Evolutionary conservation across 2,888 invertebrate species (phyloP), one percentile per base, ranked within the genome.

Genomic region (Melinaea marsaeus): DNA sequence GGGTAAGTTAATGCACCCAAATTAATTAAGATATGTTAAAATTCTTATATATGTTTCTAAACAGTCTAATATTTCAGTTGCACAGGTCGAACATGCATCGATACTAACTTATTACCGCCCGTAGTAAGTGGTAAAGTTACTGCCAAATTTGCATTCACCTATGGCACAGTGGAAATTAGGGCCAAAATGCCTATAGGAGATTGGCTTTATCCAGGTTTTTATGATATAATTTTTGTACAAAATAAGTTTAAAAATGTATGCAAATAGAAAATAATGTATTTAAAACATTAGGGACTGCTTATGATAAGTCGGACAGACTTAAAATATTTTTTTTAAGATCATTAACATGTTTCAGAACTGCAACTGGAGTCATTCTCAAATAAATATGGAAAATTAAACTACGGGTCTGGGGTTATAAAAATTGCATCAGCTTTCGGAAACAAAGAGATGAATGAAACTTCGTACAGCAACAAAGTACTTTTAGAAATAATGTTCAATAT

Each of bases 171-270:
- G 13, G 92, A 94, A 72, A 86, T 95, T 7, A 89, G 92, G 13
- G 95, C 95, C 0, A 94, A 94, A 77, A 75, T 96, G 42, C 95
- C 95, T 0, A 88, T 89, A 67, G 95, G 95, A 0, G 94, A 95
- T 77, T 96, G 95, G 86, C 69, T 95, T 0, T 92, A 90, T 69
- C 83, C 95, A 74, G 85, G 85, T 83, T 57, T 51, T 59, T 42
- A 33, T 58, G 7, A 55, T 11, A 37, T 42, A n/a, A 7, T 42
- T 9, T 42, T 9, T 3, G 11, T 42, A 2, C 11, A 0, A 9
- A 3, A 42, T 42, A 42, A 42, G 42, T 11, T 42, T 42, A 9
- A 42, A 42, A 9, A 42, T 9, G 3, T 9, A 42, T 42, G 2
- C 1, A 42, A 9, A 42, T 42, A 22, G 22, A 22, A 22, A 22